Evolutionary conservation across 2,113 vertebrate genomes (phyloP), one percentile per base, ranked within the genome.

Genomic region (Neogobius melanostomus): DNA sequence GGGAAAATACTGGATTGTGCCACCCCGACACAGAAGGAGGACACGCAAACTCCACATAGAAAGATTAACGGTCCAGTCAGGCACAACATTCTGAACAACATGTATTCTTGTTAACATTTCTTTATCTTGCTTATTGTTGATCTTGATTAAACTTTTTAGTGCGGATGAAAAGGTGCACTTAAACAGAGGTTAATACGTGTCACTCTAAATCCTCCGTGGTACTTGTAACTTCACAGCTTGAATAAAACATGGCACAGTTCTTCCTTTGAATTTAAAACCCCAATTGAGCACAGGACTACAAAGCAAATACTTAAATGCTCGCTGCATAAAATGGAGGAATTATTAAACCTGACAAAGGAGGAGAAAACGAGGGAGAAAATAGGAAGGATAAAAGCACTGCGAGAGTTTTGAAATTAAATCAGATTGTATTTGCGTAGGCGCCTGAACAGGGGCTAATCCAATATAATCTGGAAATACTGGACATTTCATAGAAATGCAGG

Each of bases 271-370:
- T 52, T 42, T 44, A 16, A 47, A 62, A 43, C 46, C 15, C 61
- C 49, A 28, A 59, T n/a, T 14, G 6, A 69, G 47, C 48, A 12
- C 43, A 46, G 12, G 43, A 14, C 59, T 64, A 65, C 60, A 68
- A 44, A 61, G 42, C 42, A 16, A 11, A 50, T 12, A 12, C 46
- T 15, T 36, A 46, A 61, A n/a, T 50, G 52, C 51, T 64, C 16
- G 61, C 17, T 46, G 16, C 16, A 47, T 64, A 7, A n/a, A 43
- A 50, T 16, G 42, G 64, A 4, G 16, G 16, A 46, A 53, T 28
- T 44, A 0, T 53, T 57, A 17, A 16, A 47, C 69, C 42, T 16
- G 12, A 66, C 42, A 45, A 53, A 15, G 1, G 36, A 4, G 43
- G 43, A 6, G 10, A 65, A 47, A 47, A 63, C 6, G 0, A 4